Evolutionary conservation across 2,797 vertebrate genomes (phyloP).

Genomic region (Leptoclinus maculatus): DNA sequence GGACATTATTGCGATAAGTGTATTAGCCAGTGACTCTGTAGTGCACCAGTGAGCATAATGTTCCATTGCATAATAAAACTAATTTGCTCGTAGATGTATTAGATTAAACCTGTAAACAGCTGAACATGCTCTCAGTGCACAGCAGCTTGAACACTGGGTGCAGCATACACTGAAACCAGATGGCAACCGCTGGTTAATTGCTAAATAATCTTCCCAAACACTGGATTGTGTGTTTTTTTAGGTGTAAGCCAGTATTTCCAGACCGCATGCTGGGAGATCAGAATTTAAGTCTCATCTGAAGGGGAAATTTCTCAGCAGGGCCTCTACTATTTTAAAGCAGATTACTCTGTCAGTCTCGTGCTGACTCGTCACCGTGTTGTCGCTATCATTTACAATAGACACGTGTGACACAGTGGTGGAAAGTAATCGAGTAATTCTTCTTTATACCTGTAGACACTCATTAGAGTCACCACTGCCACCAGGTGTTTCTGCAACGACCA

Average conservation of each 20-base stretch:
- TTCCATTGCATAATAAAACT: conserved; percentile 1
- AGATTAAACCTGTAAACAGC: conserved; percentile 1
- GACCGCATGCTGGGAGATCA: conserved; percentile 48
- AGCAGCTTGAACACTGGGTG: conserved; percentile 8
- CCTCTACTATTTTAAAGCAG: conserved; percentile 35
- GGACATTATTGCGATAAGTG: neutral
- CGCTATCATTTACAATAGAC: neutral
- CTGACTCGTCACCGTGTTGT: neutral
- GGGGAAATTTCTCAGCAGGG: conserved; percentile 33
- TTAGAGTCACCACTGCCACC: no score
- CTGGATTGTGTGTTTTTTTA: conserved; percentile 44
- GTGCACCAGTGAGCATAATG: conserved; percentile 13
- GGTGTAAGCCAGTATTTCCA: conserved; percentile 41
- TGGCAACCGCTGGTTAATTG: conserved; percentile 58
- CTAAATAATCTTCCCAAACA: conserved; percentile 59
- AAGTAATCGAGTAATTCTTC: neutral
- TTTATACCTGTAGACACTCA: neutral
- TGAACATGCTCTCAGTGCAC: conserved; percentile 21
- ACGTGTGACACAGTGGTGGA: neutral
- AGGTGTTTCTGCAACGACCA: no score
- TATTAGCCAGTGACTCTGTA: conserved; percentile 3
- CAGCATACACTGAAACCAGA: conserved; percentile 30
- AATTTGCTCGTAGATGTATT: conserved; percentile 12
- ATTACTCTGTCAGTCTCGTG: conserved; percentile 41
- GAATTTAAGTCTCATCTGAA: conserved; percentile 45